Evolutionary conservation across 2,797 vertebrate species (phyloP), one percentile per base, ranked within the genome.

Genomic region (Onychomys torridus): DNA sequence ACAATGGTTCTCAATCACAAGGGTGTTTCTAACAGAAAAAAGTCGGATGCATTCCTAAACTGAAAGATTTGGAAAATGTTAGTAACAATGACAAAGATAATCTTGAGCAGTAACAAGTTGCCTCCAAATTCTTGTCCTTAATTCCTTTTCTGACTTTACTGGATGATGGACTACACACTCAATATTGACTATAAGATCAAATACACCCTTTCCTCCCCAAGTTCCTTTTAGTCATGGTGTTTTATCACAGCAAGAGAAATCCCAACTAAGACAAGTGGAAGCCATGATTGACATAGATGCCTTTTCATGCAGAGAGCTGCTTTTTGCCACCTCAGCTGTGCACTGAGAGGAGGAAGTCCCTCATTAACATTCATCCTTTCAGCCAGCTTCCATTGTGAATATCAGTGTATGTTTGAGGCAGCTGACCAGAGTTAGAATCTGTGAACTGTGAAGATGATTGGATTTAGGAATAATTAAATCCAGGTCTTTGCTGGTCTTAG

Each of bases 381-480:
- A 59, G 32, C n/a, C 27, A 96, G 5, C 4, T 69, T 95, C 40
- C 71, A 59, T 85, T 43, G 55, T 85, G 93, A 93, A 57, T 95
- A 82, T 92, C 52, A 94, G 6, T 59, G 7, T 57, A 55, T 40
- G 40, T 93, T 27, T 65, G 52, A 34, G 17, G 77, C 52, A 91
- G 57, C 52, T 90, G 77, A 78, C 49, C 37, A 86, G 52, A 73
- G 69, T 92, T 83, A 86, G 37, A 93, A 34, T 94, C 71, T 90
- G 57, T 94, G 91, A 94, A 91, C 46, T 88, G 43, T 95, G 90
- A 90, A 94, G 59, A 88, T 49, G 63, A 90, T 90, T 96, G 40
- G 27, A 90, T 25, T 82, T 61, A 95, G 40, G 25, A 85, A 92
- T 9, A 95, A 91, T 95, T 91, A 96, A 95, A 95, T 91, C 37